Evolutionary conservation across 2,797 vertebrate genomes (phyloP), one percentile per base, ranked within the genome.

Genomic region (Argya squamiceps): DNA sequence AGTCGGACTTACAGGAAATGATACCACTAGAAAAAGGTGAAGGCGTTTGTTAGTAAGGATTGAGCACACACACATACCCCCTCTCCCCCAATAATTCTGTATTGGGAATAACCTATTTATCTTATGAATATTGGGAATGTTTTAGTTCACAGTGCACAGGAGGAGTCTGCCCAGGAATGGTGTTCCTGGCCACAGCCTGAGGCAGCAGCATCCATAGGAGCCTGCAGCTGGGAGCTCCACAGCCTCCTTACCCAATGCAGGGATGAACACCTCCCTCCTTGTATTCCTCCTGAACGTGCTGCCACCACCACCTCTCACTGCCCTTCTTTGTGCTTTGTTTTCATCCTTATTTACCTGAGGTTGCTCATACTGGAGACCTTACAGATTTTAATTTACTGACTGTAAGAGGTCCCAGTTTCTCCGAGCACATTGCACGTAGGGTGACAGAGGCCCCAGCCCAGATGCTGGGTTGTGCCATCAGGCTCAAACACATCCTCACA

Each of bases 371-470:
- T 24, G 29, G 34, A 76, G n/a, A 63, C 34, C 30, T n/a, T 34
- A 30, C 15, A 2, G 39, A 21, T 21, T 74, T 60, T n/a, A 32
- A 41, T 71, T 20, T 29, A 1, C 11, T 44, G 34, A 8, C 37
- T 47, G 41, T 17, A 9, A 65, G 43, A n/a, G 39, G 15, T 74
- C 21, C 47, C 11, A 11, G 1, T 68, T 82, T 71, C 75, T 64
- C 63, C 4, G 2, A 58, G 32, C 41, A 7, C 1, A 0, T 46
- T 56, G 70, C 12, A 3, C 0, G 0, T 3, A 14, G 30, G 12
- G 34, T 37, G 26, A 19, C 10, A 4, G 17, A 17, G 47, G 30
- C 23, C 26, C 9, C 37, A 15, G 41, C 46, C 32, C 29, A 19
- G 60, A 23, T 1, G 20, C 52, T 52, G 34, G 36, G 22, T 23